A percentile compares a stretch with the other conserved stretches of the same genome.
Evolutionary conservation across 2,797 vertebrate species (phyloP).

Genomic region (Thaleichthys pacificus): DNA sequence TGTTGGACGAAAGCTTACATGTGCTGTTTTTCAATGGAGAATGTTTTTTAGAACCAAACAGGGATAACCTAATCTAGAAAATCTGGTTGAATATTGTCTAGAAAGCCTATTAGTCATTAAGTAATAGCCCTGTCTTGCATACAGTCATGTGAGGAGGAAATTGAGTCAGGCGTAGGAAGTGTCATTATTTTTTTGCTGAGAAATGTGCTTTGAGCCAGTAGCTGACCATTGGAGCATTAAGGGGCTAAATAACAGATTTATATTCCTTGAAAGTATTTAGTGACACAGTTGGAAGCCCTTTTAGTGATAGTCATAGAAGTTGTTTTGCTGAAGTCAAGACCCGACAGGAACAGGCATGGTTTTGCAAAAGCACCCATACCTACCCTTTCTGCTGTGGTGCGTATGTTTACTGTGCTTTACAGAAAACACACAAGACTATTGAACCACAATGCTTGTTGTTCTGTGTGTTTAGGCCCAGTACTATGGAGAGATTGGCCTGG

Average conservation of each 20-base stretch:
- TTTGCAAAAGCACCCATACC: too few relatives aligned
- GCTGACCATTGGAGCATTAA: slow-evolving; percentile 17
- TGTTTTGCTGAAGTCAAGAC: neutral
- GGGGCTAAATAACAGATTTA: neutral
- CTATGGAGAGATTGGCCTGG: slow-evolving; percentile 83
- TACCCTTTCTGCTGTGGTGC: too few relatives aligned
- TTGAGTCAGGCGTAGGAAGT: neutral
- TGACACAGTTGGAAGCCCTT: slow-evolving; percentile 16
- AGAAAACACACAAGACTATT: neutral
- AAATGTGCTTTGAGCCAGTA: neutral
- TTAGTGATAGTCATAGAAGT: neutral
- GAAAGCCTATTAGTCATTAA: neutral
- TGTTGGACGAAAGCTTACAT: too few relatives aligned
- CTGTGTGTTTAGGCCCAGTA: slow-evolving; percentile 82
- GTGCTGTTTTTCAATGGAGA: neutral
- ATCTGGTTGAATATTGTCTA: neutral
- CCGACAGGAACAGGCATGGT: too few relatives aligned
- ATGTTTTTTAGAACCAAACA: neutral
- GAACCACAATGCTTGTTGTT: neutral
- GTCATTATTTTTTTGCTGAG: slow-evolving; percentile 2
- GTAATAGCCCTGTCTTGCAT: neutral
- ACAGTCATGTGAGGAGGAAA: slow-evolving; percentile 17
- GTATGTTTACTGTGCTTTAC: too few relatives aligned
- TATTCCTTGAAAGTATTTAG: slow-evolving; percentile 1
- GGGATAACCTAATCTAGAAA: neutral